A percentile compares a stretch with the other conserved stretches of the same genome.
Conservation (phyloP, 2,888 invertebrate genomes). For the Mythimna loreyi region DNA sequence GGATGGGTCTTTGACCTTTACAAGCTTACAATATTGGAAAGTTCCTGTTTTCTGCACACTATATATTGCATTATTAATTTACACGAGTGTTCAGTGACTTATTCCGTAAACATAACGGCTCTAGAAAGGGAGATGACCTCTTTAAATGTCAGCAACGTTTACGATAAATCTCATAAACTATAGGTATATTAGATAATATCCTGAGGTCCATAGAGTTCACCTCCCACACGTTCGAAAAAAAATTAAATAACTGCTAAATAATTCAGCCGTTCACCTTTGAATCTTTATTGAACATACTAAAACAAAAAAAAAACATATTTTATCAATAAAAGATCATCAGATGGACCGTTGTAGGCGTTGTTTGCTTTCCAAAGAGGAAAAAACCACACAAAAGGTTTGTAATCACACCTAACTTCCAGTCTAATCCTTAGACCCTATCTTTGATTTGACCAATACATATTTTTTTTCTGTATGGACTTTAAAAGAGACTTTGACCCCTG, state of each 20-base stretch:
- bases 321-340: background rate
- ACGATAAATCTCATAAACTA: background rate
- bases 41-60: conserved; percentile 50
- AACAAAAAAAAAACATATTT: too few species aligned
- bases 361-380: background rate
- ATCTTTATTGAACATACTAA: conserved; percentile 1
- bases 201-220: conserved; percentile 17
- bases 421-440: too few species aligned
- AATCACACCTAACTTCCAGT: too few species aligned
- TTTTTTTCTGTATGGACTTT: too few species aligned
- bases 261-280: conserved; percentile 31
- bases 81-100: conserved; percentile 20
- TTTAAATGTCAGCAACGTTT: conserved; percentile 34
- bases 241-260: conserved; percentile 18
- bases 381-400: too few species aligned
- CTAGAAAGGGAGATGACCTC: conserved; percentile 31
- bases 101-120: conserved; percentile 30
- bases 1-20: conserved; percentile 52
- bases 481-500: too few species aligned
- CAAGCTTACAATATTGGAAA: conserved; percentile 31
- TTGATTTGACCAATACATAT: too few species aligned
- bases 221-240: conserved; percentile 34
- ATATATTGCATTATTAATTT: conserved; percentile 5
- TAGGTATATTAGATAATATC: background rate
- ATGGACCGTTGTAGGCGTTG: background rate